Conservation (phyloP, 1,140 invertebrate species). For the Drosophila subpulchrella region DNA sequence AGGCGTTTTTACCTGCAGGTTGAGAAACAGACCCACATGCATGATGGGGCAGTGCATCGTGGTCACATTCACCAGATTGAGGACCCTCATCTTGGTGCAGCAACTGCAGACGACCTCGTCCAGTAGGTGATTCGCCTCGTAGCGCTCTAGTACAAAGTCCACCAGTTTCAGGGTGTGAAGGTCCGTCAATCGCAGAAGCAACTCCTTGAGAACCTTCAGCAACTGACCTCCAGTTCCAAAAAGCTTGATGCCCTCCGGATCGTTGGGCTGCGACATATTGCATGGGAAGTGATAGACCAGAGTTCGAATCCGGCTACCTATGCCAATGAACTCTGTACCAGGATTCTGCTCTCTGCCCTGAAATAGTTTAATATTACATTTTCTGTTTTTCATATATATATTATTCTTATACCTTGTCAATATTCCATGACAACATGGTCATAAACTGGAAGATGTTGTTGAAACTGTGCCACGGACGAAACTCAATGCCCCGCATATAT, state of each 20-base stretch:
- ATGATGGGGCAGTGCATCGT: conserved; percentile 90
- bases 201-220: conserved; percentile 88
- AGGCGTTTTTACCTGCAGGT: conserved; percentile 86
- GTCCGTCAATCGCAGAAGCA: conserved; percentile 89
- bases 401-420: conserved; percentile 84
- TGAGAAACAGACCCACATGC: conserved; percentile 91
- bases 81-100: conserved; percentile 87
- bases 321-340: conserved; percentile 83
- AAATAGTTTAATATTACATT: background rate
- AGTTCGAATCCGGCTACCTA: conserved; percentile 87
- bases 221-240: conserved; percentile 92
- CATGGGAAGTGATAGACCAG: conserved; percentile 93
- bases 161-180: conserved; percentile 89
- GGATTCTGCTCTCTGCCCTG: conserved; percentile 52
- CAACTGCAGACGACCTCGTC: conserved; percentile 90
- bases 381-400: background rate
- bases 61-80: conserved; percentile 91
- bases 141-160: conserved; percentile 91
- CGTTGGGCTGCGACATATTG: conserved; percentile 89
- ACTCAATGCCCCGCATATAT: conserved; percentile 88
- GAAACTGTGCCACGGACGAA: conserved; percentile 92
- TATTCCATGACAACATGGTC: conserved; percentile 91
- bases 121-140: conserved; percentile 89
- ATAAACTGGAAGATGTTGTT: conserved; percentile 94
- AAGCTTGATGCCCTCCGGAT: conserved; percentile 87